Percentiles rank a stretch among this genome's conserved stretches.
phyloP scores from a whole-genome alignment of 2,888 invertebrate species.

The Tupiocoris notatus region DNA sequence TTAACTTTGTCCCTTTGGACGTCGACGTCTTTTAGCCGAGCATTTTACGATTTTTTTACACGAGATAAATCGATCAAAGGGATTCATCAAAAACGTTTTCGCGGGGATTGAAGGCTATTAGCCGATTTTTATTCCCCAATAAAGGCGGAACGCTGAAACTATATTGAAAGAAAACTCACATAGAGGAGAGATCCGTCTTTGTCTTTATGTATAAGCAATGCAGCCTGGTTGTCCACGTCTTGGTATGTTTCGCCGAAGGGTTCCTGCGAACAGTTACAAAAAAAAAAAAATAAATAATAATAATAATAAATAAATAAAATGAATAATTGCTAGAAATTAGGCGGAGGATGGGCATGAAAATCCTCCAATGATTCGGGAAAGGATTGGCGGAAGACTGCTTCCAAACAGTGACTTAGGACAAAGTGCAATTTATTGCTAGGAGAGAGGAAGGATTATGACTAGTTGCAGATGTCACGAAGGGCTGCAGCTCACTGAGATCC shows the following conservation, averaged over 20 bases:
- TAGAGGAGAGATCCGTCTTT: conserved; percentile 76
- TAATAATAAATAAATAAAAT: background rate
- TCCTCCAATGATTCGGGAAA: too few relatives aligned
- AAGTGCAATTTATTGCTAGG: too few relatives aligned
- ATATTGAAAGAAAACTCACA: conserved; percentile 62
- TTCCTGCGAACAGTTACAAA: too few relatives aligned
- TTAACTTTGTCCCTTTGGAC: background rate
- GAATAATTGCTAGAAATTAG: too few relatives aligned
- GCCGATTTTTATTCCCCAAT: too few relatives aligned
- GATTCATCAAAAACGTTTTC: background rate
- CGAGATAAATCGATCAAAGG: background rate
- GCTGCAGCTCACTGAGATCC: too few relatives aligned
- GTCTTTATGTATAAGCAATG: conserved; percentile 79
- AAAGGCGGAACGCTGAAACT: background rate
- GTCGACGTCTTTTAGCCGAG: background rate
- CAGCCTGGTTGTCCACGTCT: conserved; percentile 82
- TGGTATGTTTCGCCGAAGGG: conserved; percentile 85
- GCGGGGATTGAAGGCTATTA: too few relatives aligned
- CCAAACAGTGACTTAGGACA: too few relatives aligned
- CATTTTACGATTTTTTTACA: background rate
- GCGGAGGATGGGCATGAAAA: too few relatives aligned
- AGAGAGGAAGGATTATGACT: too few relatives aligned
- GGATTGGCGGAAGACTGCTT: too few relatives aligned
- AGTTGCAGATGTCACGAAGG: too few relatives aligned
- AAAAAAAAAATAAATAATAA: conserved; percentile 45